Evolutionary conservation across 2,888 invertebrate genomes (phyloP).

Genomic region (Disparrhopalites patrizii): DNA sequence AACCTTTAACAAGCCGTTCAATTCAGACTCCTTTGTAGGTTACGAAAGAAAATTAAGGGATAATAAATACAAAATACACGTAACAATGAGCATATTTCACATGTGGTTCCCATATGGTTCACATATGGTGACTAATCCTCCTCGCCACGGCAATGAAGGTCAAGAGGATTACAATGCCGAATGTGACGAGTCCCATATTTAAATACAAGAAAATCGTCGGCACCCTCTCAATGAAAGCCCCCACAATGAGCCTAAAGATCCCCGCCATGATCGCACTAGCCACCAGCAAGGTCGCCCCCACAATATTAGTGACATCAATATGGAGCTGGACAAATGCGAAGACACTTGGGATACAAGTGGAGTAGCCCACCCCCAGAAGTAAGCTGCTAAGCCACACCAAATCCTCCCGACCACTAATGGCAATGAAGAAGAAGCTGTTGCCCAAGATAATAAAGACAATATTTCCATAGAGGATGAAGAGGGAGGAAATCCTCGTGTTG

Average conservation of each 20-base stretch:
- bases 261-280: neutral
- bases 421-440: constrained; percentile 26
- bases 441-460: constrained; percentile 16
- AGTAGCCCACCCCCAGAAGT: constrained; percentile 11
- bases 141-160: neutral
- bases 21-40: no score
- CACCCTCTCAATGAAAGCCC: neutral
- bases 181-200: neutral
- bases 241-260: constrained; percentile 5
- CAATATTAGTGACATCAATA: constrained; percentile 11
- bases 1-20: no score
- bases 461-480: constrained; percentile 28
- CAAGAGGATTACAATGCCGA: neutral
- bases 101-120: neutral
- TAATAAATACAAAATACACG: no score
- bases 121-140: neutral
- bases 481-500: constrained; percentile 25
- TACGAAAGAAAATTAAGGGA: no score
- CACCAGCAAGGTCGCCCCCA: constrained; percentile 11
- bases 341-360: constrained; percentile 12
- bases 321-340: constrained; percentile 17
- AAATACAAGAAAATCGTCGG: constrained; percentile 9
- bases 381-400: constrained; percentile 10
- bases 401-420: neutral
- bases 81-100: no score